Base-by-base conservation (phyloP, 2,888 invertebrate species). In the Ethmia dodecea region DNA sequence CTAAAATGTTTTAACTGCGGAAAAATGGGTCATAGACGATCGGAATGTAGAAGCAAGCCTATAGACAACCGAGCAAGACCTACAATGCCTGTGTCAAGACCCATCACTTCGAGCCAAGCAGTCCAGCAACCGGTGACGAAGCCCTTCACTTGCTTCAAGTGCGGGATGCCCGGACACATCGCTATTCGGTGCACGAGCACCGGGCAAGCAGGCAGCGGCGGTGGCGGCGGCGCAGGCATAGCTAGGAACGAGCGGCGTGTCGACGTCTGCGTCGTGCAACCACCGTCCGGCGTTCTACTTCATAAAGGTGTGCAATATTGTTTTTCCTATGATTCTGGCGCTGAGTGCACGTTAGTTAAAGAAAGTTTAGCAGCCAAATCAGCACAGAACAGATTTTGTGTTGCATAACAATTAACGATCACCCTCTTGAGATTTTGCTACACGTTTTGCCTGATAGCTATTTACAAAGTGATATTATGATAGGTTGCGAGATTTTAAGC, bases 281-380 rank as follows among this genome's bases (percentile, higher is more conserved):
- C 12, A 8, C 27, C 27, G 5, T 8, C 27, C 5, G 25, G 25
- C 8, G n/a, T n/a, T n/a, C 13, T 40, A 10, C 9, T 8, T 6
- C 36, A 37, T 6, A 11, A n/a, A 3, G 49, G 54, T 53, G 35
- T 45, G 51, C n/a, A 10, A 12, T 40, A 40, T 39, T 5, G 28
- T 20, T 52, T 45, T 42, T 33, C 15, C 33, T 51, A 16, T 31
- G 50, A 48, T 31, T 47, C 47, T 3, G 50, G 49, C n/a, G 42
- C 50, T 3, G 45, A 49, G 25, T 54, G 49, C 10, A 49, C 45
- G 14, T 31, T 52, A 2, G 29, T 49, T 6, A 46, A 42, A 32
- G 25, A 47, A 20, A 29, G 10, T 30, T 2, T 50, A 3, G 18
- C 38, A 1, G 4, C 3, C 28, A 44, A 40, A 16, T 40, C 0